phyloP scores from a whole-genome alignment of 2,888 invertebrate species.

The Callinectes sapidus region DNA sequence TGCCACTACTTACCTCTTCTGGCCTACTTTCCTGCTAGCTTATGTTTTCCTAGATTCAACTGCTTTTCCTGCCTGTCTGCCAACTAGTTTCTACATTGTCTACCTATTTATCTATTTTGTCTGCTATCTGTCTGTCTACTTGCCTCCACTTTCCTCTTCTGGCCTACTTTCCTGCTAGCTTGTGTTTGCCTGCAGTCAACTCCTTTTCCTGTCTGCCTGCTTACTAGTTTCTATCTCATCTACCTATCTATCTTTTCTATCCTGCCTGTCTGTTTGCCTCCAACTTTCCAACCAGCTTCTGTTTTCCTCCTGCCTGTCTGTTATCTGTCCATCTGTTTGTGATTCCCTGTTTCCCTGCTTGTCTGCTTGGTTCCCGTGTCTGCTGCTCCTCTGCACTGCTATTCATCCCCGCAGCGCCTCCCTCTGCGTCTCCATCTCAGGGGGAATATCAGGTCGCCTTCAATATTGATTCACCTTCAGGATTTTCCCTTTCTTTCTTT shows the following conservation, averaged over 20 bases:
- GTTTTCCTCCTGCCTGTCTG: background rate
- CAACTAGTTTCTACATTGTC: background rate
- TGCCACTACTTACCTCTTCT: background rate
- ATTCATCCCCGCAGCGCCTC: background rate
- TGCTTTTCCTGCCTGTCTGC: background rate
- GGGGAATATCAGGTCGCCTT: slow-evolving; percentile 22
- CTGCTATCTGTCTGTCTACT: too few species aligned
- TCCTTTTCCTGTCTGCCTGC: too few species aligned
- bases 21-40: background rate
- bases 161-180: too few species aligned
- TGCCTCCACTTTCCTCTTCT: too few species aligned
- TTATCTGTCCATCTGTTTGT: background rate
- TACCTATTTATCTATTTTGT: background rate
- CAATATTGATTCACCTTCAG: background rate
- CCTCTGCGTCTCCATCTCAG: background rate
- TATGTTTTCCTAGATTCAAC: too few species aligned
- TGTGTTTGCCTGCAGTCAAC: too few species aligned
- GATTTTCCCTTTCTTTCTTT: background rate
- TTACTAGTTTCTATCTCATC: too few species aligned
- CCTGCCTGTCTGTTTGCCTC: too few species aligned
- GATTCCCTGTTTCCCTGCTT: background rate
- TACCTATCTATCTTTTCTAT: too few species aligned
- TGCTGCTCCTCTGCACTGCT: background rate
- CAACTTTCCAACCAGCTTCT: too few species aligned
- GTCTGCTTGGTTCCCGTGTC: background rate